Base-by-base conservation (phyloP, 2,797 vertebrate genomes). In the Dromococcyx pavoninus region DNA sequence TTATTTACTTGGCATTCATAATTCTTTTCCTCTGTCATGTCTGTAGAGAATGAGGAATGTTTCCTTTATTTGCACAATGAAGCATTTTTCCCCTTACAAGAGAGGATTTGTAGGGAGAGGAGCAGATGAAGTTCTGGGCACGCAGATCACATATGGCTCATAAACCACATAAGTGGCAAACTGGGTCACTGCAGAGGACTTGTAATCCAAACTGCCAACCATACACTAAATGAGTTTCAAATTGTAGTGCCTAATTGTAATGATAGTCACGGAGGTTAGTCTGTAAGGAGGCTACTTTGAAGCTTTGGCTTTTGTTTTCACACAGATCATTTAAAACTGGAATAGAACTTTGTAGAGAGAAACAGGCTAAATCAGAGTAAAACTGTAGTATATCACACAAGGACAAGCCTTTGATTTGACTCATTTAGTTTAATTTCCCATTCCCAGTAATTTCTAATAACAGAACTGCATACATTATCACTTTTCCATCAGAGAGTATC, bases 151-250 rank as follows among this genome's bases (percentile, higher is more conserved):
- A 43, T 94, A 93, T 86, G 86, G 91, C 37, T 91, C 35, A 16
- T 70, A 71, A 94, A 93, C 64, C 51, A 83, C 65, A 7, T 19
- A 92, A 96, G 39, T 88, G 88, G 73, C 85, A 88, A 94, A 92
- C 35, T 86, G 88, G 89, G 86, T 94, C 88, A 87, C 61, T 88
- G 74, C 72, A 74, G 78, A 88, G 88, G n/a, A 79, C 43, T 72
- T 62, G 51, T 74, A n/a, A n/a, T n/a, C n/a, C n/a, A n/a, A n/a
- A n/a, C n/a, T n/a, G n/a, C n/a, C n/a, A n/a, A n/a, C n/a, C n/a
- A n/a, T n/a, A n/a, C n/a, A 41, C 37, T 80, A 90, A 94, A 89
- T 27, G n/a, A 84, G 33, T 86, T 89, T 91, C 23, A 65, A 65
- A 54, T 66, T 86, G 56, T 72, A 53, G 56, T 84, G 76, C 53